Evolutionary conservation across 1,140 invertebrate species (phyloP).

Genomic region (Listronotus bonariensis): DNA sequence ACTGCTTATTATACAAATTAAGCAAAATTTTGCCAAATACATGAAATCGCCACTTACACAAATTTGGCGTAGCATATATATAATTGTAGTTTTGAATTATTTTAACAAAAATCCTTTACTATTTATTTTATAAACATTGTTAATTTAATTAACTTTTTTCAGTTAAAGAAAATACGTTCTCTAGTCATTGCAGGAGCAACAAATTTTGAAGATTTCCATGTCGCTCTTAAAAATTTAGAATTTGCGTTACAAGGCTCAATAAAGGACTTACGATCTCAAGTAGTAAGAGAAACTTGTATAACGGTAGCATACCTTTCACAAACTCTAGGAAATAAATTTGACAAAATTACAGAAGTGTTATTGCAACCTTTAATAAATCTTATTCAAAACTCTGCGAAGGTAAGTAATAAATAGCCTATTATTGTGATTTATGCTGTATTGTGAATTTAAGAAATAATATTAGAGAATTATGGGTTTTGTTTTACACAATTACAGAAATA

Average conservation of each 20-base stretch:
- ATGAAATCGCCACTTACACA: no score
- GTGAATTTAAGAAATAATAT: background rate
- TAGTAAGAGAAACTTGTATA: slow-evolving; percentile 93
- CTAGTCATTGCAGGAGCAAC: slow-evolving; percentile 78
- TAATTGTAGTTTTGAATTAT: slow-evolving; percentile 9
- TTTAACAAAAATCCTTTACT: no score
- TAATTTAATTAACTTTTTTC: slow-evolving; percentile 39
- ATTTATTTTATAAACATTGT: no score
- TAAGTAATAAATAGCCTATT: no score
- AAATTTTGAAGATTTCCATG: slow-evolving; percentile 82
- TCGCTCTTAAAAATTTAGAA: slow-evolving; percentile 79
- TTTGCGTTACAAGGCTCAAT: slow-evolving; percentile 80
- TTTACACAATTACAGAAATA: no score
- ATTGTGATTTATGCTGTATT: slow-evolving; percentile 12
- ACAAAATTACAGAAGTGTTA: slow-evolving; percentile 82
- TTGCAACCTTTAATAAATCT: slow-evolving; percentile 85
- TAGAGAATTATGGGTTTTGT: background rate
- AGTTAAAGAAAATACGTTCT: slow-evolving; percentile 85
- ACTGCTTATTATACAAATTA: no score
- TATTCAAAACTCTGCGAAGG: slow-evolving; percentile 95
- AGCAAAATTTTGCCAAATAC: no score
- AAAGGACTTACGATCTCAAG: slow-evolving; percentile 87
- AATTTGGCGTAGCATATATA: no score
- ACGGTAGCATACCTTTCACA: slow-evolving; percentile 91
- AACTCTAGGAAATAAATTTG: slow-evolving; percentile 79